Evolutionary conservation across 92 coral and sea anemone species (phyloP).

Genomic region (Bergia sp.): DNA sequence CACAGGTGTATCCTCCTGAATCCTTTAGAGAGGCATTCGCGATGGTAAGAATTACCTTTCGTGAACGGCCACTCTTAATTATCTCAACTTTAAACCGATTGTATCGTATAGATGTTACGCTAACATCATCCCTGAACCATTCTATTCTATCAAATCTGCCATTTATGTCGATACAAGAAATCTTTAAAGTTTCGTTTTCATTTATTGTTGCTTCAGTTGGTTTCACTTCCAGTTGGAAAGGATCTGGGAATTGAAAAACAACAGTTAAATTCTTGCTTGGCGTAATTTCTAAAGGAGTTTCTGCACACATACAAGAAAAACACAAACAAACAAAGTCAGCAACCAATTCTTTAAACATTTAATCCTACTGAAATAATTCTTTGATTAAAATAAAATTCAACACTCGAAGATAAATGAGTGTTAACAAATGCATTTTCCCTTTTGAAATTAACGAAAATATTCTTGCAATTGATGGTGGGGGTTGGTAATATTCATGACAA

Average conservation of each 20-base stretch:
- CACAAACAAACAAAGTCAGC: neutral
- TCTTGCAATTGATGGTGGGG: too few species aligned
- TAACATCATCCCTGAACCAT: constrained; percentile 20
- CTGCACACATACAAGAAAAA: neutral
- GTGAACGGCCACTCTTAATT: neutral
- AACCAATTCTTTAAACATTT: neutral
- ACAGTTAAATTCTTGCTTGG: neutral
- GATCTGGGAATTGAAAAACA: constrained; percentile 11
- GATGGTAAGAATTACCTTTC: constrained; percentile 2
- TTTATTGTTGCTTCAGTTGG: neutral
- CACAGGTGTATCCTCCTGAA: constrained; percentile 20
- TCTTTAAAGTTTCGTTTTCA: neutral
- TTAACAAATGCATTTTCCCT: too few species aligned
- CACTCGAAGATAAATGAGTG: too few species aligned
- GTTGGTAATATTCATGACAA: too few species aligned
- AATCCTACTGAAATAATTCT: neutral
- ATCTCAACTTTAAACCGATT: constrained; percentile 1
- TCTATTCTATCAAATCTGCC: neutral
- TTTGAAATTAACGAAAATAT: too few species aligned
- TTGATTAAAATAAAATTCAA: too few species aligned
- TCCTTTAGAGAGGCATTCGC: neutral
- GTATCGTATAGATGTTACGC: neutral
- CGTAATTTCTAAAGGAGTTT: neutral
- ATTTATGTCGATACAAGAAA: constrained; percentile 21
- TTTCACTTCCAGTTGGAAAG: constrained; percentile 1